Base-by-base conservation (phyloP, 2,113 vertebrate species). In the Cinclus cinclus region DNA sequence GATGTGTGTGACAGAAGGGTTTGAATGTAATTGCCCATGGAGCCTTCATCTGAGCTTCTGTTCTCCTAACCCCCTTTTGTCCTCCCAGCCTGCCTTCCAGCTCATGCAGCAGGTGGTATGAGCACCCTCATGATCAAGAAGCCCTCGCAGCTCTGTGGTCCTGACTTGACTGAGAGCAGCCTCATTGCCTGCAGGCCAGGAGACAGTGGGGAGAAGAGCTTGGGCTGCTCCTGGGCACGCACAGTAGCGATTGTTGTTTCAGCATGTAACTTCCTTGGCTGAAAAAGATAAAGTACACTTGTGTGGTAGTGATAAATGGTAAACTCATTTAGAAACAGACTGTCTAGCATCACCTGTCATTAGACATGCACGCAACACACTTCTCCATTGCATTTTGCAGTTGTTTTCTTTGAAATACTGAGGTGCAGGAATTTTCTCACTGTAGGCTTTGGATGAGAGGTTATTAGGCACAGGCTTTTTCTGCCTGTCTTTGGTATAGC, bases 171-270 rank as follows among this genome's bases (percentile, higher is more conserved):
- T 70, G 82, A 58, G 46, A 84, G 77, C 42, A 81, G 59, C 14
- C 41, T 69, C 23, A 11, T 47, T 10, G 4, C 59, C 55, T 2
- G 3, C 65, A 17, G 60, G n/a, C 0, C 4, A 31, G 44, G 63
- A 81, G 15, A 30, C 13, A 27, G 37, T 4, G 15, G 16, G 1
- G 24, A 28, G 21, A 76, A 47, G 64, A 81, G 15, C 60, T 81
- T 10, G 13, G 21, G 28, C 62, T 75, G 39, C 62, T 47, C 39
- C 78, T 75, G 53, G 28, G 17, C 2, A 0, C 35, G 7, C 55
- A 23, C 14, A 41, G 1, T n/a, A 31, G 33, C 0, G 1, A 15
- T 37, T 46, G 18, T 33, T 87, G 11, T 58, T 91, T 67, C 2
- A 7, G 30, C 22, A 11, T 46, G 19, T 44, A 15, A n/a, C 71